Conservation (phyloP, 2,888 invertebrate genomes). For the Caenorhabditis japonica region DNA sequence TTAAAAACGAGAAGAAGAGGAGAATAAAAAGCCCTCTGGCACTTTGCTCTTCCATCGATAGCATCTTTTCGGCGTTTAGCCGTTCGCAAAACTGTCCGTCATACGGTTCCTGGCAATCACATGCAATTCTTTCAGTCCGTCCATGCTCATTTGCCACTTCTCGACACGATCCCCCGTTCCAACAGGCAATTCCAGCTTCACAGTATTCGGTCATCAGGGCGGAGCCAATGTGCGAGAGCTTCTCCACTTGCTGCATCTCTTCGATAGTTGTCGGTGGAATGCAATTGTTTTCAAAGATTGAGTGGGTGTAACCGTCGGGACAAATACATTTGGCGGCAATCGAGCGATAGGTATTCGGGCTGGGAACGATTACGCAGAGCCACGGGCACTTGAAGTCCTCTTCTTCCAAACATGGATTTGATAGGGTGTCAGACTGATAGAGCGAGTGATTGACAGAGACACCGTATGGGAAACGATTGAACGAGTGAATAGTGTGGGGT, state of each 20-base stretch:
- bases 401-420: slow-evolving; percentile 46
- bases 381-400: slow-evolving; percentile 57
- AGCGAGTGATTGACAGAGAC: slow-evolving; percentile 63
- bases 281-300: slow-evolving; percentile 29
- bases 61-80: slow-evolving; percentile 35
- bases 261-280: slow-evolving; percentile 29
- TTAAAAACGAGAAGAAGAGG: slow-evolving; percentile 23
- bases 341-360: slow-evolving; percentile 10
- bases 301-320: slow-evolving; percentile 53
- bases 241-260: slow-evolving; percentile 18
- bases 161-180: slow-evolving; percentile 48
- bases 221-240: slow-evolving; percentile 32
- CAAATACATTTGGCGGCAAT: slow-evolving; percentile 52
- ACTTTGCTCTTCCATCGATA: slow-evolving; percentile 15
- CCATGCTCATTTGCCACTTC: slow-evolving; percentile 44
- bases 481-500: slow-evolving; percentile 54
- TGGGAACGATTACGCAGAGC: slow-evolving; percentile 33
- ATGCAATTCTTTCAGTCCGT: slow-evolving; percentile 33
- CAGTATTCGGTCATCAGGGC: slow-evolving; percentile 54
- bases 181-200: slow-evolving; percentile 35
- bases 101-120: slow-evolving; percentile 42
- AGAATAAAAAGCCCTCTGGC: slow-evolving; percentile 10
- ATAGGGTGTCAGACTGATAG: slow-evolving; percentile 41
- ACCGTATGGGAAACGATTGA: slow-evolving; percentile 62
- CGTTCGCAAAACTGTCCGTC: slow-evolving; percentile 49